Evolutionary conservation across 2,113 vertebrate genomes (phyloP).

Genomic region (Gadus macrocephalus): DNA sequence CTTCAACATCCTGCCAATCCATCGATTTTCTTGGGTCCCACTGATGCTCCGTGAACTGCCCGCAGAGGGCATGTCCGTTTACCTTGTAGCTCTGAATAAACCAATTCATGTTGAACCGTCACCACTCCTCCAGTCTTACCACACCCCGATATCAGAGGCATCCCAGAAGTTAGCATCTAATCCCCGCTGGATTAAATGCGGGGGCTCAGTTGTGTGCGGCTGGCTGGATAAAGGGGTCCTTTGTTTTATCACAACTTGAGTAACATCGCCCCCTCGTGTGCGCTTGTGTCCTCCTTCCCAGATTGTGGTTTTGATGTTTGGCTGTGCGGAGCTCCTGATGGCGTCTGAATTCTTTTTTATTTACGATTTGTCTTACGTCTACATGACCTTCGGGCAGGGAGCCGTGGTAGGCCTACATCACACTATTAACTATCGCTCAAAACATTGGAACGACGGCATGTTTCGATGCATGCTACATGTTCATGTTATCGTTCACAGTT

Average conservation of each 20-base stretch:
- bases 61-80: no score
- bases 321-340: conserved; percentile 54
- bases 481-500: background rate
- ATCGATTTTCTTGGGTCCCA: no score
- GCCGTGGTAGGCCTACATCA: conserved; percentile 39
- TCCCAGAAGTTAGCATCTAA: background rate
- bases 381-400: conserved; percentile 56
- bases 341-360: conserved; percentile 27
- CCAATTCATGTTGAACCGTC: no score
- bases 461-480: background rate
- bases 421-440: background rate
- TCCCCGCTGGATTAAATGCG: background rate
- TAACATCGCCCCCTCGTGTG: no score
- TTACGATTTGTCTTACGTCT: background rate
- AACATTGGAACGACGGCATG: no score
- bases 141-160: background rate
- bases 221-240: no score
- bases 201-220: background rate
- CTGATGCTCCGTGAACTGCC: no score
- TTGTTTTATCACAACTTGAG: no score
- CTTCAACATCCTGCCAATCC: no score
- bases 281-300: conserved; percentile 7
- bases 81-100: no score
- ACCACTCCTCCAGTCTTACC: background rate
- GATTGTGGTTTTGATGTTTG: conserved; percentile 54